Percentiles rank a stretch among this genome's conserved stretches.
phyloP scores from a whole-genome alignment of 2,888 invertebrate genomes.

The Caenorhabditis auriculariae region DNA sequence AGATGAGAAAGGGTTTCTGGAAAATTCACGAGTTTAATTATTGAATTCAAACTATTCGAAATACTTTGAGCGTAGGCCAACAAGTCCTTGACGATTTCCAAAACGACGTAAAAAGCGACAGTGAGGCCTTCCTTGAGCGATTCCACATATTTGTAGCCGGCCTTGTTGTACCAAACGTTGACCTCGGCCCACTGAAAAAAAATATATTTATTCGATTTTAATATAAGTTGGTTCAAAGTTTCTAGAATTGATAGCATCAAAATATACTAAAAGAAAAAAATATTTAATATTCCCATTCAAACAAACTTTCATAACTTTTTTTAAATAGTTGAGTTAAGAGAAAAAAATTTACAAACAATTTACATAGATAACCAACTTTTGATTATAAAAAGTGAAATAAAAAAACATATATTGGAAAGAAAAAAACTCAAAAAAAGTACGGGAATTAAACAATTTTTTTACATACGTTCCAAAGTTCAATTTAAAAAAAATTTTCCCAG shows the following conservation, averaged over 20 bases:
- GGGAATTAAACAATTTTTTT: background rate
- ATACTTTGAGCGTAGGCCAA: background rate
- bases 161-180: constrained; percentile 28
- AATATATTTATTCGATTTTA: background rate
- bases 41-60: background rate
- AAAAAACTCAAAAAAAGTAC: too few relatives aligned
- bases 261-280: too few relatives aligned
- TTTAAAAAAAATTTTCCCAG: too few relatives aligned
- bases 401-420: too few relatives aligned
- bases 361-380: too few relatives aligned
- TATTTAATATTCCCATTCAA: too few relatives aligned
- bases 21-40: background rate
- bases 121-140: constrained; percentile 13
- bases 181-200: constrained; percentile 14
- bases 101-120: constrained; percentile 21
- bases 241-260: background rate
- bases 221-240: background rate
- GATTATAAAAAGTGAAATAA: too few relatives aligned
- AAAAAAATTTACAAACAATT: too few relatives aligned
- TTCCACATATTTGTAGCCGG: constrained; percentile 28
- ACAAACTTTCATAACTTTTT: too few relatives aligned
- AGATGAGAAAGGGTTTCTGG: background rate
- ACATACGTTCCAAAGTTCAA: too few relatives aligned
- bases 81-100: constrained; percentile 23
- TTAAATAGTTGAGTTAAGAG: too few relatives aligned